phyloP scores from a whole-genome alignment of 2,797 vertebrate genomes.

The Bradypus variegatus region DNA sequence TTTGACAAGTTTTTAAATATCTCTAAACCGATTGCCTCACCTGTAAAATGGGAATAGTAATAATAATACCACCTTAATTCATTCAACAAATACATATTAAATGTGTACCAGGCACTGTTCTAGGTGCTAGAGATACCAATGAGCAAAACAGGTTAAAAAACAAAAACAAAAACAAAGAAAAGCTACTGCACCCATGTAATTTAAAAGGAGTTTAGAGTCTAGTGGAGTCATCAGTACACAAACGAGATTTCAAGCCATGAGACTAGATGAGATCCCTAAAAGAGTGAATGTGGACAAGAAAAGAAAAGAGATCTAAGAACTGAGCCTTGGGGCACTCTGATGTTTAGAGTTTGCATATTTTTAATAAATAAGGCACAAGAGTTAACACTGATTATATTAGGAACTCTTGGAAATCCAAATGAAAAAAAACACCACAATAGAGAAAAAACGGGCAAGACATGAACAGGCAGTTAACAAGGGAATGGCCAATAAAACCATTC shows the following conservation, averaged over 20 bases:
- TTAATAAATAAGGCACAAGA: not conserved
- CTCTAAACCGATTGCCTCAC: not conserved
- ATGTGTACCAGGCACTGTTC: not conserved
- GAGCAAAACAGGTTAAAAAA: not conserved
- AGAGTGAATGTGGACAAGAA: not conserved
- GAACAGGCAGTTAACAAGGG: constrained; percentile 9
- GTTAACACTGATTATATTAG: not conserved
- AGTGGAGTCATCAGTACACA: not conserved
- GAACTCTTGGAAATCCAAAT: not conserved
- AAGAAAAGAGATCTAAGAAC: not conserved
- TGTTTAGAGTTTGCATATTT: not conserved
- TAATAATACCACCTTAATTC: not conserved
- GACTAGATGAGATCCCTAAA: not conserved
- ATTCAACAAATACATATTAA: not conserved
- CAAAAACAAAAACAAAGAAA: not conserved
- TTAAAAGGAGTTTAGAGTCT: not conserved
- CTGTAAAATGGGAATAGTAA: not conserved
- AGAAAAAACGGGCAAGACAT: not conserved
- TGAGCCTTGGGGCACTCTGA: not conserved
- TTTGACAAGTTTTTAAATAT: not conserved
- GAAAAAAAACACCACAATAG: not conserved
- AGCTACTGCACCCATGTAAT: not conserved
- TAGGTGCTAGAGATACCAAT: not conserved
- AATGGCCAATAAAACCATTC: not conserved
- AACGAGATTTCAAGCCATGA: not conserved